Evolutionary conservation across 2,797 vertebrate genomes (phyloP).

Genomic region (Periophthalmus magnuspinnatus): DNA sequence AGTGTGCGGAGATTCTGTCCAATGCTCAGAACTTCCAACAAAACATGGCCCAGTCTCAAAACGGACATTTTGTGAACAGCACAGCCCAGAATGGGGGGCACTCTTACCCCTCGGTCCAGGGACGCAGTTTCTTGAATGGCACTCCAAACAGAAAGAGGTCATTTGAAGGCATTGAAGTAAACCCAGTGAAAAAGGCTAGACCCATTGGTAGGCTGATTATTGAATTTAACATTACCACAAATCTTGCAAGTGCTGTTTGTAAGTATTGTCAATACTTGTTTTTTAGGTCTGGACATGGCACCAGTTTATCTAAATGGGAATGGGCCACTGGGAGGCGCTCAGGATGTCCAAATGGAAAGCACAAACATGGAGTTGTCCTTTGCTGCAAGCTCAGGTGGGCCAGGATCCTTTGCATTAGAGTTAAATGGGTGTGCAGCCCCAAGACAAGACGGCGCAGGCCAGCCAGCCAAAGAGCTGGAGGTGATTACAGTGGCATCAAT

Average conservation of each 20-base stretch:
- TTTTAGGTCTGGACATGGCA: conserved; percentile 62
- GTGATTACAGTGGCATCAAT: conserved; percentile 95
- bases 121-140: conserved; percentile 78
- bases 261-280: neutral
- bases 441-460: conserved; percentile 75
- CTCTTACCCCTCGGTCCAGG: conserved; percentile 71
- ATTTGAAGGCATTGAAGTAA: conserved; percentile 85
- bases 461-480: conserved; percentile 89
- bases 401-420: conserved; percentile 89
- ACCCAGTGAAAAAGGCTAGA: conserved; percentile 90
- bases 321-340: conserved; percentile 67
- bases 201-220: conserved; percentile 73
- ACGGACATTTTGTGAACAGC: conserved; percentile 82
- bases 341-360: conserved; percentile 84
- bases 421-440: conserved; percentile 79
- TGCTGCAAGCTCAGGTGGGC: conserved; percentile 92
- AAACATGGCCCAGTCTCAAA: conserved; percentile 84
- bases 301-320: conserved; percentile 71
- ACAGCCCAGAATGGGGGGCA: conserved; percentile 82
- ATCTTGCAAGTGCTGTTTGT: neutral
- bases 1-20: conserved; percentile 95
- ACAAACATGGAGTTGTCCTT: conserved; percentile 87
- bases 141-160: conserved; percentile 91
- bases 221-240: neutral
- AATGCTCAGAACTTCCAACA: conserved; percentile 92